phyloP scores from a whole-genome alignment of 2,888 invertebrate genomes.

The Ptilodon capucinus region DNA sequence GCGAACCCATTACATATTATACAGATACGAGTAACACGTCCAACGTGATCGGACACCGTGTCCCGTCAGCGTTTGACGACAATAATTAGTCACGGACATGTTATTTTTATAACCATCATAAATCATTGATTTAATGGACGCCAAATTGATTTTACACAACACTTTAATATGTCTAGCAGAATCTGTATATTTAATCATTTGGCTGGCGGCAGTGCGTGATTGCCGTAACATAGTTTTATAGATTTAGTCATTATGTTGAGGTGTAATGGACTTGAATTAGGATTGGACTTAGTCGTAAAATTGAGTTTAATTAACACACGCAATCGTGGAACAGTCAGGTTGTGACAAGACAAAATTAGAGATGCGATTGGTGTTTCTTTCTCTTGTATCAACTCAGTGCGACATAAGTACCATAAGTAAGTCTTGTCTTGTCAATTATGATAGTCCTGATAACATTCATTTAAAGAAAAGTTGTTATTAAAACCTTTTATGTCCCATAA shows the following conservation, averaged over 20 bases:
- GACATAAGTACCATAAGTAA: too few relatives aligned
- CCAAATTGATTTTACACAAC: slow-evolving; percentile 33
- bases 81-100: slow-evolving; percentile 12
- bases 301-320: too few relatives aligned
- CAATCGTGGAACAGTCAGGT: too few relatives aligned
- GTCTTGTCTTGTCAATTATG: too few relatives aligned
- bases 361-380: too few relatives aligned
- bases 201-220: slow-evolving; percentile 1
- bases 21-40: not conserved
- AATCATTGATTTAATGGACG: slow-evolving; percentile 25
- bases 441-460: too few relatives aligned
- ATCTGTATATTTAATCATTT: slow-evolving; percentile 13
- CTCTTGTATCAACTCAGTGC: too few relatives aligned
- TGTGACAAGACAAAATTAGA: too few relatives aligned
- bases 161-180: slow-evolving; percentile 18
- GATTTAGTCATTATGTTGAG: not conserved
- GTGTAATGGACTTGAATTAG: not conserved
- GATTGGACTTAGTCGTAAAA: not conserved
- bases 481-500: too few relatives aligned
- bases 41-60: not conserved
- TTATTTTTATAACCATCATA: slow-evolving; percentile 25
- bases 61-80: not conserved
- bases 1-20: not conserved
- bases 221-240: not conserved
- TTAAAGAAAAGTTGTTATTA: too few relatives aligned